Evolutionary conservation across 2,113 vertebrate species (phyloP).

Genomic region (Xenopus borealis): DNA sequence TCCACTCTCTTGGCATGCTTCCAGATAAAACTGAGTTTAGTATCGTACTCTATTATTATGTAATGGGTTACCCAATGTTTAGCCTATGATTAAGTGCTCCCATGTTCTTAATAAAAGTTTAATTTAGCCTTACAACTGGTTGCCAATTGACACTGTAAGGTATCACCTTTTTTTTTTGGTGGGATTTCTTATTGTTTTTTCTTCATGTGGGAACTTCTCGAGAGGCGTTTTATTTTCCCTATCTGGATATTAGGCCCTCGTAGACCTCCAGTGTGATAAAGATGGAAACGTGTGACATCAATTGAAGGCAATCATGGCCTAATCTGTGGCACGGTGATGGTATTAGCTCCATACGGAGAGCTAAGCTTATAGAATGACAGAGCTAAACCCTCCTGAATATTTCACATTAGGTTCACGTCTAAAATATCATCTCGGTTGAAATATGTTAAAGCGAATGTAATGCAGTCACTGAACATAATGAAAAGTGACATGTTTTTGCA

Average conservation of each 20-base stretch:
- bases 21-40: no score
- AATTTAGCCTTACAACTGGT: no score
- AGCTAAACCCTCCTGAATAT: slow-evolving; percentile 30
- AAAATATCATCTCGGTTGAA: slow-evolving; percentile 43
- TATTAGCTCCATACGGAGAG: slow-evolving; percentile 15
- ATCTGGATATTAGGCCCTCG: not conserved
- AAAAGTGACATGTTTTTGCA: slow-evolving; percentile 45
- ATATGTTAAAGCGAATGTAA: slow-evolving; percentile 44
- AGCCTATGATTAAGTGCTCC: not conserved
- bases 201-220: no score
- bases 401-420: slow-evolving; percentile 42
- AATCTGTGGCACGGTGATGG: slow-evolving; percentile 1
- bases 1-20: no score
- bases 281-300: not conserved
- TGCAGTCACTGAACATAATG: slow-evolving; percentile 42
- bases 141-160: no score
- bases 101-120: not conserved
- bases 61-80: no score
- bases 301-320: slow-evolving; percentile 19
- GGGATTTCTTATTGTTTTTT: no score
- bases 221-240: no score
- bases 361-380: slow-evolving; percentile 24
- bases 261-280: no score
- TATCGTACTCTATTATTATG: no score
- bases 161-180: no score